phyloP scores from a whole-genome alignment of 2,888 invertebrate genomes.

The Axea sp. region DNA sequence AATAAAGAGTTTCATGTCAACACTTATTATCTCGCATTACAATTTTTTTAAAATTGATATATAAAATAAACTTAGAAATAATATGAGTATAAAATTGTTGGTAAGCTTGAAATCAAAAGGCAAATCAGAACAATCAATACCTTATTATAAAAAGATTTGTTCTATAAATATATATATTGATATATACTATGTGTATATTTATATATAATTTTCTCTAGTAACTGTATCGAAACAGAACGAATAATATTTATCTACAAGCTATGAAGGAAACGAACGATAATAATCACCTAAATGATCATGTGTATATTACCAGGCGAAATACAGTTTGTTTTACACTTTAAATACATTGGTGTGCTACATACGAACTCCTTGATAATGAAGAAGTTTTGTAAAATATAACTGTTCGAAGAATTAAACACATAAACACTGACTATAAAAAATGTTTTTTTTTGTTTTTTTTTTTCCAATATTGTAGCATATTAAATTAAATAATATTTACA shows the following conservation, averaged over 20 bases:
- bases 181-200: slow-evolving; percentile 51
- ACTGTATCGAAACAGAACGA: slow-evolving; percentile 46
- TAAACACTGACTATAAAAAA: slow-evolving; percentile 37
- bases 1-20: too few species aligned
- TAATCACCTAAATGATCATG: slow-evolving; percentile 43
- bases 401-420: slow-evolving; percentile 39
- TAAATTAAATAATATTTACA: too few species aligned
- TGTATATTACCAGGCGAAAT: slow-evolving; percentile 45
- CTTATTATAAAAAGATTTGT: slow-evolving; percentile 37
- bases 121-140: slow-evolving; percentile 31
- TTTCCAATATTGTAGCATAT: too few species aligned
- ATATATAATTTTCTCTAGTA: slow-evolving; percentile 49
- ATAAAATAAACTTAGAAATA: slow-evolving; percentile 5
- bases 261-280: slow-evolving; percentile 58
- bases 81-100: too few species aligned
- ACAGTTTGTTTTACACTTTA: slow-evolving; percentile 49
- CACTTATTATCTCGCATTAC: slow-evolving; percentile 11
- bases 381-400: slow-evolving; percentile 55
- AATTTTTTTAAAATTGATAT: slow-evolving; percentile 18
- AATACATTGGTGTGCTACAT: slow-evolving; percentile 60
- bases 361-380: slow-evolving; percentile 53
- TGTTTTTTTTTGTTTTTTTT: too few species aligned
- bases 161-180: slow-evolving; percentile 50
- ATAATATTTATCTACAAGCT: slow-evolving; percentile 55
- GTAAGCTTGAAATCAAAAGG: slow-evolving; percentile 21